A percentile compares a stretch with the other conserved stretches of the same genome.
These are phyloP conservation scores for Mus musculus DNA, from an alignment of 2,113 vertebrate genomes.

Conservation along the genomic window GRCm39 chr5:74524001-74524500, in stretches of 20 bases:
- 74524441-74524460: background rate
- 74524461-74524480: background rate
- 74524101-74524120: background rate
- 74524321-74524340: background rate
- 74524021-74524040: background rate
- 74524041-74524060: background rate
- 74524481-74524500: background rate
- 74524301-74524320: background rate
- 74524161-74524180: background rate
- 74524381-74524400: background rate
- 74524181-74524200: background rate
- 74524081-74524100: background rate
- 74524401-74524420: background rate
- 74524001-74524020: background rate
- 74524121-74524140: background rate
- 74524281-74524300: background rate
- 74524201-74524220: background rate
- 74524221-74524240: background rate
- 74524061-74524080: background rate
- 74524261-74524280: slow-evolving; percentile 19
- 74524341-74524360: background rate
- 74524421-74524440: background rate
- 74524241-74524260: slow-evolving; percentile 1
- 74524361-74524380: background rate
- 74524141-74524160: background rate